Evolutionary conservation across 2,113 vertebrate genomes (phyloP).

Genomic region (Charina bottae): DNA sequence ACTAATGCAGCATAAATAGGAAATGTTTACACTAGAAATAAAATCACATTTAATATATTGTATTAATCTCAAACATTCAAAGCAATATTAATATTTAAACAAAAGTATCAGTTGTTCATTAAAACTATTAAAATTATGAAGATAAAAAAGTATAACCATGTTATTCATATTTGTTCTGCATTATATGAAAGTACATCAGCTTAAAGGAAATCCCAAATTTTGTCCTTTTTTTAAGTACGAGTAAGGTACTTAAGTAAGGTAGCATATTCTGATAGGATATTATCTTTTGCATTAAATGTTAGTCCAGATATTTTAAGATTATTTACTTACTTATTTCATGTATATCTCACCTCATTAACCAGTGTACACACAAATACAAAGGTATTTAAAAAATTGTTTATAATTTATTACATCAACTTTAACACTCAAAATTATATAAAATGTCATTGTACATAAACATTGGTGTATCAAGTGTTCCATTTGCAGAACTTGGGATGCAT

Average conservation of each 20-base stretch:
- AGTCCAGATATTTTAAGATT: neutral
- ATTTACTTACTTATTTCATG: neutral
- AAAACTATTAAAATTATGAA: slow-evolving; percentile 69
- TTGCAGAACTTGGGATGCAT: neutral
- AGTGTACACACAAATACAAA: neutral
- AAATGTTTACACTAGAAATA: slow-evolving; percentile 65
- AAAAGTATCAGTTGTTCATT: slow-evolving; percentile 67
- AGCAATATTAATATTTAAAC: slow-evolving; percentile 58
- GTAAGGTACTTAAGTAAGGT: rapidly evolving
- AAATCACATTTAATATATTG: slow-evolving; percentile 73
- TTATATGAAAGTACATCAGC: slow-evolving; percentile 52
- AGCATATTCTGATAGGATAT: slow-evolving; percentile 15
- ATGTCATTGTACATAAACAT: neutral
- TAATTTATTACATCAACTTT: neutral
- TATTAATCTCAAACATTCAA: slow-evolving; percentile 67
- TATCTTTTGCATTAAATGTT: neutral
- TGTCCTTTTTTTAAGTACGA: neutral
- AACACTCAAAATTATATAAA: neutral
- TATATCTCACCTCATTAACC: neutral
- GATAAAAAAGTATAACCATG: slow-evolving; percentile 64
- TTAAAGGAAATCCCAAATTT: slow-evolving; percentile 53
- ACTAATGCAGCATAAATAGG: slow-evolving; percentile 63
- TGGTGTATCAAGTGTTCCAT: neutral
- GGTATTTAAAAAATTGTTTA: neutral
- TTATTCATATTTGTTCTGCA: slow-evolving; percentile 66